Base-by-base conservation (phyloP, 1,140 invertebrate genomes). In the Pseudomyrmex concolor region DNA sequence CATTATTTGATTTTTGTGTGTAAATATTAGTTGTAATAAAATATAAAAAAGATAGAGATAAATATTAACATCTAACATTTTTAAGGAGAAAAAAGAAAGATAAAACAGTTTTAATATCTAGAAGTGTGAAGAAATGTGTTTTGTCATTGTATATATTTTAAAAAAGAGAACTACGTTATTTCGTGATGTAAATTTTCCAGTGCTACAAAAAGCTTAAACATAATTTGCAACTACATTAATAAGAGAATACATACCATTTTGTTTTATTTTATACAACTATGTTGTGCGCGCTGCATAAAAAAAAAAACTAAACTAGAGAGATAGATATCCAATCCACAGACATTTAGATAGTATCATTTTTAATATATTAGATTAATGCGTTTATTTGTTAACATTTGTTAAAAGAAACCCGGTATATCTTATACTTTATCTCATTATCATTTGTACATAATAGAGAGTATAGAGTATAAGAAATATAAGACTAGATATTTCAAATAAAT, bases 401-500 rank as follows among this genome's bases (percentile, higher is more conserved):
- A 91, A 87, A 80, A 92, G 90, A 92, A 91, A 91, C 34, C 34
- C 34, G 34, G 90, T 88, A 86, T 93, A 91, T 93, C 92, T 92
- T 92, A 93, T 93, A 92, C 91, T 91, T 93, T 93, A 93, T 90
- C 88, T 92, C 88, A 91, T 84, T 91, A 88, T 93, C 91, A 89
- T 91, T 89, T 93, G 92, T 93, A 93, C 87, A 93, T 93, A 34
- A 34, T 34, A 34, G 34, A 34, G 34, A 34, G 34, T 34, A 93
- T 92, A 93, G 89, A 64, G 83, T 81, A 86, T 93, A 93, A 93
- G 91, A 90, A 84, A 87, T 92, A 87, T n/a, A 55, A 87, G 91
- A 92, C 86, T 92, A 92, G 90, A 89, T 89, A 93, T 93, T 92
- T 93, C 89, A 93, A 92, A 93, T 92, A 92, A 92, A 93, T 92